Evolutionary conservation across 2,113 vertebrate genomes (phyloP), one percentile per base, ranked within the genome.

Genomic region (Platysternon megacephalum): DNA sequence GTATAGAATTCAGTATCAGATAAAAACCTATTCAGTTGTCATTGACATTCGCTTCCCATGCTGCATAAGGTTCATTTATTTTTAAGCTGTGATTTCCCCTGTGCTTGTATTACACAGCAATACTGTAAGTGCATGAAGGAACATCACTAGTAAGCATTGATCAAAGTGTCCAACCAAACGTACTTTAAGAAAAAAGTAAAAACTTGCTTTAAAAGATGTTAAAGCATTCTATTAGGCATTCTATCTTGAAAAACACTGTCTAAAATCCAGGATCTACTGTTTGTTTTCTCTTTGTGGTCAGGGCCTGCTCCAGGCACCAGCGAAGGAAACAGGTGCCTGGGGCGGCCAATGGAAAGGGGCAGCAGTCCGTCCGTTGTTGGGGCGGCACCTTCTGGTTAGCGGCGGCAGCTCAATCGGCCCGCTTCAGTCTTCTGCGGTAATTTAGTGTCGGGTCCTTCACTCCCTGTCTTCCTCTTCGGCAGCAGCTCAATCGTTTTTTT

Each of bases 1-100:
- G 87, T 88, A 46, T 58, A 86, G 93, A 46, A 79, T 58, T 86
- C 61, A 55, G 89, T 58, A 78, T 96, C 88, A 88, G 87, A 97
- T 94, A 93, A 96, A 97, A 95, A 82, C 28, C 94, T 80, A 65
- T 96, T 91, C 95, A 85, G 80, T 68, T 86, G 88, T 2, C 94
- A 97, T 89, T 91, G 95, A 90, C 95, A 95, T 49, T 92, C 82
- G 88, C 78, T 97, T 93, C 80, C 86, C 44, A 58, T 65, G 95
- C 94, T 95, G 79, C 91, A 93, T 78, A 74, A 68, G 42, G 82
- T 65, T 95, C 48, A 90, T 96, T 94, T 97, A 94, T 93, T 96
- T 96, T 93, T 86, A 87, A 97, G 91, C 84, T 90, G 29, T 92
- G 85, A 82, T 96, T 96, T 87, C 2, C 0, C 81, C 92, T 79